These are phyloP conservation scores for Dryoscopus gambensis DNA, from an alignment of 2,113 vertebrate species.

Conservation along the genomic window DNA sequence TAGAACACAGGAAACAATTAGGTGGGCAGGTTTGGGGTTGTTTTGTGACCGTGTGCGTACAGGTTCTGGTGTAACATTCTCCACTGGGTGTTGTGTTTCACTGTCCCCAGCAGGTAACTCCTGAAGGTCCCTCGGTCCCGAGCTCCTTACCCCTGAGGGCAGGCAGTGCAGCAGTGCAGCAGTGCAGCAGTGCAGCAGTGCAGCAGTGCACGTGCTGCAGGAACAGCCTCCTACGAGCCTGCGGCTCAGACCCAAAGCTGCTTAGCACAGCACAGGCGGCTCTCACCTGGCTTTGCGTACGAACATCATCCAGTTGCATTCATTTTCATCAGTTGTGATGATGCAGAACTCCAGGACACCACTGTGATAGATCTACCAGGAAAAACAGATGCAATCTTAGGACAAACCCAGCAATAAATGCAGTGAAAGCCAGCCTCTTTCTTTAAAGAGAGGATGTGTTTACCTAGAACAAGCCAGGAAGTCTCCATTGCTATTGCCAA, in stretches of 20 bases:
- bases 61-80: not conserved
- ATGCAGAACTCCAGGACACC: constrained; percentile 89
- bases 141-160: not conserved
- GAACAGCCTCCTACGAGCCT: not conserved
- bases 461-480: not conserved
- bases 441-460: not conserved
- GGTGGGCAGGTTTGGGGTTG: not conserved
- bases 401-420: not conserved
- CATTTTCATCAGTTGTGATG: constrained; percentile 90
- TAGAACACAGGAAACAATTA: not conserved
- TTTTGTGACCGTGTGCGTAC: not conserved
- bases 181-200: not conserved
- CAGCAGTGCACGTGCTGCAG: not conserved
- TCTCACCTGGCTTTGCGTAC: constrained; percentile 90
- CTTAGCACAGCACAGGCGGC: not conserved
- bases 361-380: constrained; percentile 86
- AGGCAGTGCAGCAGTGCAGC: not conserved
- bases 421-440: not conserved
- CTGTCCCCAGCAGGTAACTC: not conserved
- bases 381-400: not conserved
- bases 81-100: not conserved
- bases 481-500: not conserved
- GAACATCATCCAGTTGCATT: constrained; percentile 99
- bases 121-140: not conserved
- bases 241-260: not conserved